Base-by-base conservation (phyloP, 30 jellyfish, hydroid and myxozoan species). In the Rhopilema esculentum region DNA sequence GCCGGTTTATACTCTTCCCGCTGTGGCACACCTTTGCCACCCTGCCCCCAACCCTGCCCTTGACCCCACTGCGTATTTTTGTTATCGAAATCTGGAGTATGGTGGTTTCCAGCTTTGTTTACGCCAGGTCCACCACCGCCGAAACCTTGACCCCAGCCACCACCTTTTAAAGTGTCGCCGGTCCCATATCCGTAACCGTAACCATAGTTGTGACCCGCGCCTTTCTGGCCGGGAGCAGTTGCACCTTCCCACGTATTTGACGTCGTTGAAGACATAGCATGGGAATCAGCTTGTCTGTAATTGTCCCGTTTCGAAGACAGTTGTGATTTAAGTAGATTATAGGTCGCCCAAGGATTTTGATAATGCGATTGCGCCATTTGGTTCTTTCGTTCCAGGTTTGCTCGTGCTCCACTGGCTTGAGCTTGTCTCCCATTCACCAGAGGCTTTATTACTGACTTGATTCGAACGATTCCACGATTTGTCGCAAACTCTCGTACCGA, bases 81-180 rank as follows among this genome's bases (percentile, higher is more conserved):
- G 33, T 78, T 88, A 26, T 51, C 70, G 66, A 77, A 68, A 67
- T 88, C 96, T 0, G 90, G 92, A 1, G 87, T 77, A 33, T 79
- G 97, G 30, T 89, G 92, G 75, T 79, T 81, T 26, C 88, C 85
- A 7, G 68, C 69, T 48, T 69, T 73, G n/a, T 81, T 81, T 0
- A 68, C 92, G 19, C 95, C 88, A 0, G 92, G 92, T 1, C 97
- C 97, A 16, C 97, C 97, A 4, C 97, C 97, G 0, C 97, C 92
- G 23, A 64, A 69, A 0, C 97, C 97, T 67, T 81, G 92, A 16
- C 97, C 97, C 90, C 90, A 89, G 29, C 97, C 97, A 4, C 87
- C 90, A 17, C 97, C 97, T 76, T 80, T 81, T 73, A 80, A 40
- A 23, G 86, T 65, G 69, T 81, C 89, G 16, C 97, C 92, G 27